Conservation (phyloP, 2,888 invertebrate genomes). For the Limnephilus marmoratus region DNA sequence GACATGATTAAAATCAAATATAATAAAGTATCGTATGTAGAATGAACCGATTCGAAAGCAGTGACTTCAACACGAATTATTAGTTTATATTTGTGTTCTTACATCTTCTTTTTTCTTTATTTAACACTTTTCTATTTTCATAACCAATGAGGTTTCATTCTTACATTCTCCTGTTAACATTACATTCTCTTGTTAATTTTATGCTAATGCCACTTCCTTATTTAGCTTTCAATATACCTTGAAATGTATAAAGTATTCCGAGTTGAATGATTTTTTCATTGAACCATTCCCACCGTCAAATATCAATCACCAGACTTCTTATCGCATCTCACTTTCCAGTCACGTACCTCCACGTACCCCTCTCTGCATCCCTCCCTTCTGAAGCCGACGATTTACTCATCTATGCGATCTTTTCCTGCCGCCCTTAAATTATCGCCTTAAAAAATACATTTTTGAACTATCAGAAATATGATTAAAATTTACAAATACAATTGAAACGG, state of each 20-base stretch:
- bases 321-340: slow-evolving; percentile 22
- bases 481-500: not conserved
- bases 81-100: no score
- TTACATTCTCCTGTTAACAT: no score
- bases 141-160: not conserved
- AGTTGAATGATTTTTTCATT: slow-evolving; percentile 26
- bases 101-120: no score
- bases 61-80: not conserved
- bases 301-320: slow-evolving; percentile 27
- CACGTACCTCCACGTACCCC: not conserved
- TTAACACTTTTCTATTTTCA: not conserved
- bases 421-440: not conserved
- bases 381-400: not conserved
- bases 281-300: slow-evolving; percentile 16
- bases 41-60: not conserved
- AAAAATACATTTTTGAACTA: not conserved
- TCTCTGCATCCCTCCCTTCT: not conserved
- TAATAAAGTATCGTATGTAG: no score
- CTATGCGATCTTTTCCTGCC: not conserved
- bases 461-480: not conserved
- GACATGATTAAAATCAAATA: not conserved
- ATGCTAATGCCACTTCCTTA: not conserved
- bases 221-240: not conserved
- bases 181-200: not conserved
- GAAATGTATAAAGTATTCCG: not conserved